A percentile compares a stretch with the other conserved stretches of the same genome.
Conservation (phyloP, 2,888 invertebrate species). For the Polydrusus pterygomalis region DNA sequence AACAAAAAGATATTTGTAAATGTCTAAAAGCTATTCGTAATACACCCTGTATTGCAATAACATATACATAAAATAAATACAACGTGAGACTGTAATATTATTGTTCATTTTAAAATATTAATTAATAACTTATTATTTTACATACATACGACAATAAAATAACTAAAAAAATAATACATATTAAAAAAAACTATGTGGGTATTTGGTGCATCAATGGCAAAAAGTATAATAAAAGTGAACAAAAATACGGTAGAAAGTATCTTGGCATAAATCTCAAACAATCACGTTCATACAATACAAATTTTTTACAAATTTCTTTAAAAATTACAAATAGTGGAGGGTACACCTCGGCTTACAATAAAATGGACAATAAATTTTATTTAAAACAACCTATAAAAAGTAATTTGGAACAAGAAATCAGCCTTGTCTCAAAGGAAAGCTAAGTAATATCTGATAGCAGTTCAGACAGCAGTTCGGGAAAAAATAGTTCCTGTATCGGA, state of each 20-base stretch:
- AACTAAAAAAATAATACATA: constrained; percentile 7
- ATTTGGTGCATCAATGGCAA: constrained; percentile 55
- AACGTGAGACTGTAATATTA: constrained; percentile 18
- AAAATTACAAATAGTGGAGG: constrained; percentile 39
- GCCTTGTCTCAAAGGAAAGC: constrained; percentile 68
- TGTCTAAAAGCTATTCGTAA: constrained; percentile 25
- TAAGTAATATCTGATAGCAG: constrained; percentile 59
- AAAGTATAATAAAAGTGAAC: constrained; percentile 33
- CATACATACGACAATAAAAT: constrained; percentile 19
- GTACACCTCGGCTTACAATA: constrained; percentile 48
- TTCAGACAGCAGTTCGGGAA: constrained; percentile 55
- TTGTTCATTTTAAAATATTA: constrained; percentile 19
- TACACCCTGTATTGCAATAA: constrained; percentile 27
- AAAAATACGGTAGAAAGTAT: constrained; percentile 37
- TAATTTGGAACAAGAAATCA: constrained; percentile 62
- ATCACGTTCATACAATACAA: constrained; percentile 37
- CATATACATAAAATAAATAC: constrained; percentile 31
- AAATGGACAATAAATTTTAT: constrained; percentile 57
- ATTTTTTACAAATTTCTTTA: constrained; percentile 36
- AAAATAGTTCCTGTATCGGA: constrained; percentile 52
- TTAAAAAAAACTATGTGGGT: constrained; percentile 35
- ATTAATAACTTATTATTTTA: background rate
- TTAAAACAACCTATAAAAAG: constrained; percentile 52
- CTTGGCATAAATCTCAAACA: constrained; percentile 38
- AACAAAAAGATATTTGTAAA: constrained; percentile 27